A percentile compares a stretch with the other conserved stretches of the same genome.
These are phyloP conservation scores for Sakesphorus luctuosus DNA, from an alignment of 2,113 vertebrate genomes.

Conservation along the genomic window DNA sequence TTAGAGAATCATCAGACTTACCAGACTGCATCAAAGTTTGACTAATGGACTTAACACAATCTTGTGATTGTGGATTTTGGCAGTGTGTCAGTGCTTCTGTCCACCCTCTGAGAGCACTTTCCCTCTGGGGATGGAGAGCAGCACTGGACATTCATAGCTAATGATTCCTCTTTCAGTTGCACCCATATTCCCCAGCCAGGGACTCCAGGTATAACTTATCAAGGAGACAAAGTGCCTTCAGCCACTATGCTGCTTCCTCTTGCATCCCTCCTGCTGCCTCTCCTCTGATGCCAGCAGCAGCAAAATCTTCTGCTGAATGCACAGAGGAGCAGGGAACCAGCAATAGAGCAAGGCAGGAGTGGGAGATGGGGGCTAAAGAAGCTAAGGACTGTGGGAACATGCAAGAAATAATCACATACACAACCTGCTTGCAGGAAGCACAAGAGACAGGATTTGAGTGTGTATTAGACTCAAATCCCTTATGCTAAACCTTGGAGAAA, in stretches of 20 bases:
- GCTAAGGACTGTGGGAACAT: not conserved
- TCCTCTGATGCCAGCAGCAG: not conserved
- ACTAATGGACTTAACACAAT: not conserved
- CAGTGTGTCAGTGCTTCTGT: not conserved
- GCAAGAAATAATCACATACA: not conserved
- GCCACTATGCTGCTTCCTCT: fast-evolving
- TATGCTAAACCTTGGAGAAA: not conserved
- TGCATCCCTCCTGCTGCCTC: too few relatives aligned
- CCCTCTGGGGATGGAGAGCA: not conserved
- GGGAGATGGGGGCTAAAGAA: not conserved
- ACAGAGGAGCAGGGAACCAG: not conserved
- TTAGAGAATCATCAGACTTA: not conserved
- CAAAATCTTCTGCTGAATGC: fast-evolving
- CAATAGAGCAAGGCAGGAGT: fast-evolving
- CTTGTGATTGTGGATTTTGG: not conserved
- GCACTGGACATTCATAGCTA: fast-evolving
- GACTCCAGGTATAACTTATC: not conserved
- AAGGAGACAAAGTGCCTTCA: not conserved
- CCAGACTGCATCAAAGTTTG: not conserved
- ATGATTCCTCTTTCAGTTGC: not conserved
- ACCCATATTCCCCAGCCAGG: not conserved
- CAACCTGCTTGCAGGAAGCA: not conserved
- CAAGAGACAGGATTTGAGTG: not conserved
- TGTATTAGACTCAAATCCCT: too few relatives aligned
- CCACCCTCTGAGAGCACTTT: not conserved